Evolutionary conservation across 1,140 invertebrate species (phyloP), one percentile per base, ranked within the genome.

Genomic region (Maniola jurtina): DNA sequence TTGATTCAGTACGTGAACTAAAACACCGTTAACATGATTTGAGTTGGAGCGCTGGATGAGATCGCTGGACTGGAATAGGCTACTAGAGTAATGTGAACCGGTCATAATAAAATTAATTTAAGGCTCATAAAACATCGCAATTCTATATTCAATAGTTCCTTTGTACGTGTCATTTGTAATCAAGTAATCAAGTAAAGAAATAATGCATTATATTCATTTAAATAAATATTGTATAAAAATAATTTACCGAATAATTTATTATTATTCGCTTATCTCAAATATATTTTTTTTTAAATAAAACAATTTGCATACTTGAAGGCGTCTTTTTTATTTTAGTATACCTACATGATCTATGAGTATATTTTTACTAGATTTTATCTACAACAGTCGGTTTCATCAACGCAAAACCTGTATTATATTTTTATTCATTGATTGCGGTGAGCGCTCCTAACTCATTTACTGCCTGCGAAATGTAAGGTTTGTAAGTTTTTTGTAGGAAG

Each of bases 71-170:
- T 25, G 25, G 25, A 25, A 25, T 1, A 4, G 4, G 25, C 25
- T 25, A 25, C 25, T 25, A 25, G 25, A 25, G 25, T 25, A 25
- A 25, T 25, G 25, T 25, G 25, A 25, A 25, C 25, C 25, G 79
- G 77, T 75, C 76, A 76, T 79, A 75, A 73, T 79, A 80, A 75
- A 77, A 85, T 84, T 79, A 80, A 75, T 77, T 85, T 84, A 87
- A 85, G 77, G 54, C 68, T 81, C 81, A 83, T 80, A 65, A 79
- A 80, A 83, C 84, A 87, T 86, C 82, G 86, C 84, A 85, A 87
- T 82, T 87, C 83, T 89, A 81, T 71, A 84, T 84, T 83, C 88
- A 90, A 90, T 88, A 88, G 88, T 90, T 90, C 88, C 88, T 90
- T 88, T 88, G 76, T 86, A 89, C 88, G 88, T 90, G 88, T 90